phyloP scores from a whole-genome alignment of 2,888 invertebrate genomes.

The Zaprionus obscuricornis region DNA sequence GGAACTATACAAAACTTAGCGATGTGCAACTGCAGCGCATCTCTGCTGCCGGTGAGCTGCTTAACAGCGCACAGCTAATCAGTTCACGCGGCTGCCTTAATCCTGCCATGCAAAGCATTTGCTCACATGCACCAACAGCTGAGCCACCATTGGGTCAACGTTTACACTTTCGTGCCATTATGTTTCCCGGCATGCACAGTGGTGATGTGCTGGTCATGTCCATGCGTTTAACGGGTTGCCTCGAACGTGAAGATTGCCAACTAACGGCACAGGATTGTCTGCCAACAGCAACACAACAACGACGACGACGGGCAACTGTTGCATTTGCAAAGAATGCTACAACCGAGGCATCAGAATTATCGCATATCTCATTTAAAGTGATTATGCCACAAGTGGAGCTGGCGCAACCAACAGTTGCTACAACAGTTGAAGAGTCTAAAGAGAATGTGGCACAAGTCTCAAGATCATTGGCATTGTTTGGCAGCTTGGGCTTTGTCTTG shows the following conservation, averaged over 20 bases:
- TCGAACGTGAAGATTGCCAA: conserved; percentile 85
- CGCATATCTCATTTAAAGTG: conserved; percentile 80
- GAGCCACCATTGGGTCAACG: conserved; percentile 83
- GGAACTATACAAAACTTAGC: conserved; percentile 85
- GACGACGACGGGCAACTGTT: conserved; percentile 61
- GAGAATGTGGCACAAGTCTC: neutral
- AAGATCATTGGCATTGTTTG: conserved; percentile 53
- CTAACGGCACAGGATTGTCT: conserved; percentile 73
- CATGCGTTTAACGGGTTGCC: conserved; percentile 85
- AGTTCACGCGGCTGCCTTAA: conserved; percentile 84
- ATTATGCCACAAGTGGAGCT: conserved; percentile 50
- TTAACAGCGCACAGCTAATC: conserved; percentile 82
- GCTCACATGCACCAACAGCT: conserved; percentile 83
- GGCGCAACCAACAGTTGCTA: conserved; percentile 8
- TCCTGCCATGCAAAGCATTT: conserved; percentile 83
- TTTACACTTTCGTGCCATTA: conserved; percentile 84
- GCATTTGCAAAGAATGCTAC: conserved; percentile 30
- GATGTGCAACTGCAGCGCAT: conserved; percentile 84
- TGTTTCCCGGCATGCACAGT: conserved; percentile 86
- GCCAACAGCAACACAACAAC: conserved; percentile 49
- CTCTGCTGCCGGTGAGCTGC: conserved; percentile 74
- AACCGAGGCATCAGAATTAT: conserved; percentile 78
- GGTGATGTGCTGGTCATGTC: conserved; percentile 86
- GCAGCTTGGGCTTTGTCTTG: conserved; percentile 69
- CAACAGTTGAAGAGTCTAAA: neutral